A percentile compares a stretch with the other conserved stretches of the same genome.
These are phyloP conservation scores for Pteromalus puparum DNA, from an alignment of 1,140 invertebrate genomes.

Conservation along the genomic window DNA sequence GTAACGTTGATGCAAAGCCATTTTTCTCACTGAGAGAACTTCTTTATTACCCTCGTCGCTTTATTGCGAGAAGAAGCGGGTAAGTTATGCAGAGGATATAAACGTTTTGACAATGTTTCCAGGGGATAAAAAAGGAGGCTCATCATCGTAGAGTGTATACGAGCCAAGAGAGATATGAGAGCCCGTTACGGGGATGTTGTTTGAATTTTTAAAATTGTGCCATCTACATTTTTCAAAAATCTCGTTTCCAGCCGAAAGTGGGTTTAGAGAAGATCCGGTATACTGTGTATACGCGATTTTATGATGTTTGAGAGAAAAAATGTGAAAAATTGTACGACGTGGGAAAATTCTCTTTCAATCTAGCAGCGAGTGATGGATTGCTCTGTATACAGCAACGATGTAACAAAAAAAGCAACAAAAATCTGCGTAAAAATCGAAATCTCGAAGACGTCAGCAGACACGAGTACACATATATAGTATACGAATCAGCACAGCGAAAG, in stretches of 20 bases:
- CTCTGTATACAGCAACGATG: too few relatives aligned
- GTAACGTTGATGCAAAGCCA: neutral
- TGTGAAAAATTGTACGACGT: too few relatives aligned
- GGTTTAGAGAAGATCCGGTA: too few relatives aligned
- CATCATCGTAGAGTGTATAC: neutral
- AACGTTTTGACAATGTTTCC: neutral
- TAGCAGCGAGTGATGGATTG: too few relatives aligned
- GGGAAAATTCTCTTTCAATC: too few relatives aligned
- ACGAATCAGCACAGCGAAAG: neutral
- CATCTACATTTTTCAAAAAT: neutral
- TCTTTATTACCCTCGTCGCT: neutral
- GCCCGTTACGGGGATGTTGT: neutral
- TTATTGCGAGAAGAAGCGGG: neutral
- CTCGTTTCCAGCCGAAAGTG: neutral
- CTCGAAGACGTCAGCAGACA: neutral
- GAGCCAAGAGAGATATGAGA: neutral
- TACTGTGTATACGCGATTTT: too few relatives aligned
- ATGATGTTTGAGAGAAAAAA: too few relatives aligned
- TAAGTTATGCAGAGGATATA: neutral
- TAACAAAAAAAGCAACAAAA: neutral
- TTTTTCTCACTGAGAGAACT: neutral
- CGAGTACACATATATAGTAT: too few relatives aligned
- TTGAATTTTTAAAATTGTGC: neutral
- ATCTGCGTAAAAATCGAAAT: neutral
- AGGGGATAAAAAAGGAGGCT: neutral